These are phyloP conservation scores for Hyalella azteca DNA, from an alignment of 2,888 invertebrate species.

Conservation along the genomic window DNA sequence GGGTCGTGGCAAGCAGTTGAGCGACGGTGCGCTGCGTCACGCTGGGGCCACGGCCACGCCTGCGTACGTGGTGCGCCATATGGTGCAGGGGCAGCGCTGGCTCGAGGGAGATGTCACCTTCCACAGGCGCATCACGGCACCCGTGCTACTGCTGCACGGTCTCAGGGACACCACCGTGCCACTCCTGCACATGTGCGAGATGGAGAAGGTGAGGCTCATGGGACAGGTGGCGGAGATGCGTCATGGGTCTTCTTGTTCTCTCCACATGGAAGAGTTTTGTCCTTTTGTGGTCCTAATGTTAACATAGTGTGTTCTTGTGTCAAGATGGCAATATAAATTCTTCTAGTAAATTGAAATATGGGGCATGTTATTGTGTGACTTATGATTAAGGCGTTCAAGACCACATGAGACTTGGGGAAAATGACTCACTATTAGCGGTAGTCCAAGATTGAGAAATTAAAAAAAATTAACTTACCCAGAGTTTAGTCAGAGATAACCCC, in stretches of 20 bases:
- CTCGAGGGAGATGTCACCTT: constrained; percentile 73
- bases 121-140: constrained; percentile 71
- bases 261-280: too few relatives aligned
- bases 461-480: too few relatives aligned
- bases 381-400: too few relatives aligned
- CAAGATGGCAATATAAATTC: too few relatives aligned
- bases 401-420: too few relatives aligned
- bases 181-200: constrained; percentile 74
- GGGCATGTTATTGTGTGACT: too few relatives aligned
- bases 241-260: neutral
- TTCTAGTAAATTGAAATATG: too few relatives aligned
- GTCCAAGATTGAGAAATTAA: too few relatives aligned
- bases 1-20: constrained; percentile 67
- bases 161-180: constrained; percentile 71
- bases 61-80: constrained; percentile 52
- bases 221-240: neutral
- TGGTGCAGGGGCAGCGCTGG: constrained; percentile 65
- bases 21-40: constrained; percentile 39
- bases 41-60: constrained; percentile 50
- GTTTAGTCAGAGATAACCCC: too few relatives aligned
- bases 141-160: constrained; percentile 73
- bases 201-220: constrained; percentile 72
- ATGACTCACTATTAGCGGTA: too few relatives aligned
- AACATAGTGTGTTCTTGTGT: too few relatives aligned
- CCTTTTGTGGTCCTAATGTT: too few relatives aligned